Base-by-base conservation (phyloP, 1,140 invertebrate species). In the Leptoteleia sp. region DNA sequence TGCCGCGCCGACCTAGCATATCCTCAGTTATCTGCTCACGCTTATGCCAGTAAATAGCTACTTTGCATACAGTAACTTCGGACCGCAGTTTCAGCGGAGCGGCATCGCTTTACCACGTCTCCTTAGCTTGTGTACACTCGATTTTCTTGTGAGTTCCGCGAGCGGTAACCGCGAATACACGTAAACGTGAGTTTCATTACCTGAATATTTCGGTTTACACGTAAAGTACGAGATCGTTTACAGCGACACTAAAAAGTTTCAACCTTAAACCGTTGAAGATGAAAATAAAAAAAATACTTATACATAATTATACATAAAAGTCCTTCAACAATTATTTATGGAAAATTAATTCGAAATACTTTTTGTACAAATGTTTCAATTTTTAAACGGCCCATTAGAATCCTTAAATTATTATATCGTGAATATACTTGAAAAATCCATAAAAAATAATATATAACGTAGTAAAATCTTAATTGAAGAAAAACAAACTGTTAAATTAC, bases 61-160 rank as follows among this genome's bases (percentile, higher is more conserved):
- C 67, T 81, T 81, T 81, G 79, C 79, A 81, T 81, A 81, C 79
- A 81, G 79, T 81, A 72, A 81, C 71, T 67, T 68, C 52, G 48
- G 65, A 43, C 59, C 33, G 65, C 70, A 54, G 71, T 72, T 81
- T 81, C 71, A 78, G 16, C 59, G 40, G 15, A 78, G 70, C 76
- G 79, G 79, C 79, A 76, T 78, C 67, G 70, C 71, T 81, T 81
- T 81, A 75, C 61, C 61, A 52, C 61, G 59, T 73, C 70, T 79
- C 22, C 48, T 73, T 45, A 52, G 22, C 71, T 67, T 48, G 61
- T 72, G 54, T 76, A 76, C 47, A 62, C 37, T 76, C 67, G 77
- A 72, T 76, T 80, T 79, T 76, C 71, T 75, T 71, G 65, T 43
- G 65, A 76, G 59, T 67, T 76, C 67, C 67, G 52, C 57, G 57